These are phyloP conservation scores for Coelinius sp. DNA, from an alignment of 2,888 invertebrate species.

Conservation along the genomic window DNA sequence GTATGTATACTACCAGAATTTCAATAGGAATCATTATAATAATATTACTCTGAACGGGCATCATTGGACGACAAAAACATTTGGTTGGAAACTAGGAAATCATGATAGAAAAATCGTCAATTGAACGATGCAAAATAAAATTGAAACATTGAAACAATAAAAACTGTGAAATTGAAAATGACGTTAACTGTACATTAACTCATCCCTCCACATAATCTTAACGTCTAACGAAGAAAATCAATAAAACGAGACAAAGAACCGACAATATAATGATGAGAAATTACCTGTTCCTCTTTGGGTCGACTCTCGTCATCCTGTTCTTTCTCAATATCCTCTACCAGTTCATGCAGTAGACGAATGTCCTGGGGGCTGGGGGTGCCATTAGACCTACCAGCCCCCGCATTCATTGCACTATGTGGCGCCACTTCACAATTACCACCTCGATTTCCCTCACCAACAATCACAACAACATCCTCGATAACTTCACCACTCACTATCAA, in stretches of 20 bases:
- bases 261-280: too few relatives aligned
- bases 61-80: too few relatives aligned
- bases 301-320: slow-evolving; percentile 61
- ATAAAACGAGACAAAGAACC: too few relatives aligned
- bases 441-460: slow-evolving; percentile 35
- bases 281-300: slow-evolving; percentile 65
- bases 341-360: slow-evolving; percentile 66
- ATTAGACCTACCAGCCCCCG: slow-evolving; percentile 64
- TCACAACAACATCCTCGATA: slow-evolving; percentile 36
- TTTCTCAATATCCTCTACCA: slow-evolving; percentile 67
- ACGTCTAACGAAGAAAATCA: too few relatives aligned
- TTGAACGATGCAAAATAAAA: too few relatives aligned
- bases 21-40: neutral
- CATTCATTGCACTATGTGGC: slow-evolving; percentile 66
- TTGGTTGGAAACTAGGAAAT: too few relatives aligned
- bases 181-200: too few relatives aligned
- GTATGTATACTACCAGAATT: neutral
- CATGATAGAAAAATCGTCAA: too few relatives aligned
- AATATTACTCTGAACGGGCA: too few relatives aligned
- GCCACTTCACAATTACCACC: slow-evolving; percentile 64
- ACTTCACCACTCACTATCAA: slow-evolving; percentile 28
- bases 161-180: too few relatives aligned
- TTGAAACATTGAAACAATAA: too few relatives aligned
- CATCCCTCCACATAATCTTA: too few relatives aligned
- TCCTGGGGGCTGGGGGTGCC: slow-evolving; percentile 69